Base-by-base conservation (phyloP, 92 coral and sea anemone genomes). In the Bergia sp. region DNA sequence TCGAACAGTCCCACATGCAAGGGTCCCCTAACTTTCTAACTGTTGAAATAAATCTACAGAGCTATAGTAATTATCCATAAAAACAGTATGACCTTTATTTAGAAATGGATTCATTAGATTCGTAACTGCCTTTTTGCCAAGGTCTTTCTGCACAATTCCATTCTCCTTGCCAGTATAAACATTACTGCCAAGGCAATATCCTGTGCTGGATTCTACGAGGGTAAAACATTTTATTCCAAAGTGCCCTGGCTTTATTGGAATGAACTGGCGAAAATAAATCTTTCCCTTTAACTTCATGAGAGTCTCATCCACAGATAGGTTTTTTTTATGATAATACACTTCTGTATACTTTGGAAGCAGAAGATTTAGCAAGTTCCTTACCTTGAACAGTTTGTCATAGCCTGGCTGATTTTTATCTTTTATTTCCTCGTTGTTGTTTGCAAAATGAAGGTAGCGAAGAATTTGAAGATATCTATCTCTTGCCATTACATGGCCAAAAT, bases 1-100 rank as follows among this genome's bases (percentile, higher is more conserved):
- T 80, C 71, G 38, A 0, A 76, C 89, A 86, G 89, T 86, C 80
- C 89, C 57, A 74, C 89, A 86, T 64, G 89, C 89, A 73, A 86
- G 82, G 47, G 82, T 86, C 80, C 69, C 80, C 82, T 73, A 42
- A 50, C 75, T 73, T 77, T 86, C 53, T 44, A 73, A 80, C 37
- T 53, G 80, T 71, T 85, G 81, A 85, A 85, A 85, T 45, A 85
- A 85, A 23, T 67, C 89, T 18, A 85, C 49, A 50, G 89, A 85
- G 43, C 71, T 88, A 55, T 78, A 88, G 18, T 88, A 81, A 55
- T 81, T 88, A 77, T 88, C 91, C 73, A 80, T 39, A 39, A 49
- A 88, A 49, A 72, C 73, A 7, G 44, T 42, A 73, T 81, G 61
- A 42, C 90, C 90, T 43, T 88, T 88, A 57, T 88, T 79, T 36